Base-by-base conservation (phyloP, 2,113 vertebrate species). In the Garra rufa region DNA sequence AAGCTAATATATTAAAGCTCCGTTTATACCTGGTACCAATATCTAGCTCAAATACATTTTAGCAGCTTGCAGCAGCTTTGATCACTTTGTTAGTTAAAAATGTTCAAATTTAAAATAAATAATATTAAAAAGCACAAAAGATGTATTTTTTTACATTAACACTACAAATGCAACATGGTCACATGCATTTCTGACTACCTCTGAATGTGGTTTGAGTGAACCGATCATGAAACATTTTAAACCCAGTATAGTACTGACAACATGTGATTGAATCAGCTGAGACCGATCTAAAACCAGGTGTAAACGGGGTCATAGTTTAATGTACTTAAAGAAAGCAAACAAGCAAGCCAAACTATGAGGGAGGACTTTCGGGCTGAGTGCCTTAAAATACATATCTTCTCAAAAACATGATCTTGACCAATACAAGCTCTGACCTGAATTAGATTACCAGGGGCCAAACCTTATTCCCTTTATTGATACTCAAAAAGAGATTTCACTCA, bases 361-460 rank as follows among this genome's bases (percentile, higher is more conserved):
- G 21, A 69, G 43, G 14, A 55, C 44, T 59, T 78, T 41, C 63
- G 41, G 63, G 50, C 67, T 63, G 43, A 52, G 67, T 74, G 76
- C 76, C 83, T 85, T 85, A 73, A 59, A 11, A 28, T 17, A 10
- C 10, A 57, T 55, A 76, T 38, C 2, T 34, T 57, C 48, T 55
- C 48, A 57, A 78, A 78, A 57, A 57, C 48, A 26, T 21, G 9
- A 30, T 30, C 9, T 38, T n/a, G 15, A 41, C 30, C 6, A 57
- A 76, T 24, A n/a, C 11, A 14, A 38, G 10, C 57, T 57, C 28
- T n/a, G 19, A 41, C 50, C 11, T 41, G 50, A 11, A 52, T 52
- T 50, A 76, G 44, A 76, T 26, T 52, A 52, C 46, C 46, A 76
- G 50, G 21, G 46, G 59, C 52, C 34, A 43, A 57, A 61, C 7